phyloP scores from a whole-genome alignment of 2,888 invertebrate species.

The Plagiodera versicolora region DNA sequence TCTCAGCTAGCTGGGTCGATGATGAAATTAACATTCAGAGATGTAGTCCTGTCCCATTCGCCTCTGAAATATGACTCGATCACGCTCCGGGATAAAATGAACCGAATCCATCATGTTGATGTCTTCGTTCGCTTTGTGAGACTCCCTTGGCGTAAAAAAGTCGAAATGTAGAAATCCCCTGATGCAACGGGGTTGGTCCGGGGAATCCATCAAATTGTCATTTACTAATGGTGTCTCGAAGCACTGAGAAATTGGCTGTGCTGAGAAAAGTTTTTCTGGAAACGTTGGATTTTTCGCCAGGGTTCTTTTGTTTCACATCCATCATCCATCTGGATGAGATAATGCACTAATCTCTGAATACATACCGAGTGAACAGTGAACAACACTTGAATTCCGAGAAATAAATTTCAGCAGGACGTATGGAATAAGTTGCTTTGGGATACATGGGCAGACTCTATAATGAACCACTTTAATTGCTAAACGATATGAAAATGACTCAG shows the following conservation, averaged over 20 bases:
- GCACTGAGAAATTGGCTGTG: constrained; percentile 39
- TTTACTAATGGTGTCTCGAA: constrained; percentile 50
- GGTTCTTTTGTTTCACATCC: not conserved
- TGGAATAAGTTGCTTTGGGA: no score
- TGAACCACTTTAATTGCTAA: no score
- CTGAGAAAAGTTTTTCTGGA: constrained; percentile 18
- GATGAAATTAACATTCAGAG: constrained; percentile 56
- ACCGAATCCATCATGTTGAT: constrained; percentile 59
- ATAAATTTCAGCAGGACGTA: no score
- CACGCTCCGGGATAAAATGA: constrained; percentile 58
- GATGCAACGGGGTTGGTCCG: constrained; percentile 50
- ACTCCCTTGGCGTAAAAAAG: constrained; percentile 48
- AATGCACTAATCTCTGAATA: no score
- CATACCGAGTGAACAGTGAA: no score
- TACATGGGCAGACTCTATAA: no score
- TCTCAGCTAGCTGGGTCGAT: constrained; percentile 45
- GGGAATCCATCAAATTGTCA: constrained; percentile 54
- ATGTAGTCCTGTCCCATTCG: constrained; percentile 52
- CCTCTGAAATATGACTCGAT: constrained; percentile 58
- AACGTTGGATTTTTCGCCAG: not conserved
- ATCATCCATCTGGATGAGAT: not conserved
- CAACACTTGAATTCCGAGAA: no score
- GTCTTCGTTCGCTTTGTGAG: constrained; percentile 56
- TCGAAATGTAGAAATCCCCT: constrained; percentile 52
- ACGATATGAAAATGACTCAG: no score